Conservation (phyloP, 2,113 vertebrate species). For the Fregetta grallaria region DNA sequence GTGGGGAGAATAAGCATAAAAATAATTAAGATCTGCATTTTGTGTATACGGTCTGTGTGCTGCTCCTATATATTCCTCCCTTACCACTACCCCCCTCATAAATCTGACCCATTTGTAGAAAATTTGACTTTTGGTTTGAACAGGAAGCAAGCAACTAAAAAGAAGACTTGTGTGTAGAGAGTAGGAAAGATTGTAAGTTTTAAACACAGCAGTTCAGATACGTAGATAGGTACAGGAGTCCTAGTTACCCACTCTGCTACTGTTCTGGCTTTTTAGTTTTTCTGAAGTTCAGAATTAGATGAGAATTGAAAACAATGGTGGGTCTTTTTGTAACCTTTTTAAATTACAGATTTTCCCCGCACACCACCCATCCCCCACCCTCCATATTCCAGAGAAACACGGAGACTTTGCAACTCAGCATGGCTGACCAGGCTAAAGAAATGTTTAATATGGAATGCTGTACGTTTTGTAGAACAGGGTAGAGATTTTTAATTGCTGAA, state of each 20-base stretch:
- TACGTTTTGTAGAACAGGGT: background rate
- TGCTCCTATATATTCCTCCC: background rate
- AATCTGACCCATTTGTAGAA: background rate
- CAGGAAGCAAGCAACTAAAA: background rate
- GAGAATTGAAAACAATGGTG: background rate
- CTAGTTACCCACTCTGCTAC: background rate
- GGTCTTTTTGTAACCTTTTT: background rate
- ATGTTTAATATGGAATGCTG: background rate
- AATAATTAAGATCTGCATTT: background rate
- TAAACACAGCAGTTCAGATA: background rate
- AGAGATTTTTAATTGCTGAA: background rate
- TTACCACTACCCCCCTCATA: background rate
- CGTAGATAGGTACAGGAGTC: background rate
- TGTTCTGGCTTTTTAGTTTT: background rate
- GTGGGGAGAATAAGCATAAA: background rate
- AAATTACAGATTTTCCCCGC: rapidly evolving
- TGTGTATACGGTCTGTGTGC: background rate
- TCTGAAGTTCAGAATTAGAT: background rate
- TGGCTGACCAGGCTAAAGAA: no score
- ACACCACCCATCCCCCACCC: background rate
- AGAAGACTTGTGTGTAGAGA: background rate
- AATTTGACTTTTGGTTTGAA: background rate
- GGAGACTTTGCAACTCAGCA: background rate
- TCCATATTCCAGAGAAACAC: background rate
- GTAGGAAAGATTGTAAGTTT: background rate